These are phyloP conservation scores for Accipiter cooperii DNA, from an alignment of 2,113 vertebrate genomes.

Conservation along the genomic window DNA sequence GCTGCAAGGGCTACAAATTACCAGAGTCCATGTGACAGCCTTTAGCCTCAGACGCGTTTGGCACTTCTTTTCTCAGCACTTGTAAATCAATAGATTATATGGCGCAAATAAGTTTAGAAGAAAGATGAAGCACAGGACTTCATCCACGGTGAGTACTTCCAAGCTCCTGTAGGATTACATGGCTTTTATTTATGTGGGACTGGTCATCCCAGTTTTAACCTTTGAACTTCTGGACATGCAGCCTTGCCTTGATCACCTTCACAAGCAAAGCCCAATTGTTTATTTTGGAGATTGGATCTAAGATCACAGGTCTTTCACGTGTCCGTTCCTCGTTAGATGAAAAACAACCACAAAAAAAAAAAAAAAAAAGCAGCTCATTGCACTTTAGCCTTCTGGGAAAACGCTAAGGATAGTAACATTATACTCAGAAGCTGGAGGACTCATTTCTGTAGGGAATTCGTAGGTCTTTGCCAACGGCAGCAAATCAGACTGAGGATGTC, in stretches of 20 bases:
- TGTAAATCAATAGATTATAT: conserved; percentile 14
- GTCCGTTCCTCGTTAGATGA: neutral
- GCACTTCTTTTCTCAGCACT: neutral
- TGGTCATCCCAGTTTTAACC: neutral
- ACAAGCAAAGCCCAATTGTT: neutral
- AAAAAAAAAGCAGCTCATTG: neutral
- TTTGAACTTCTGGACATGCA: neutral
- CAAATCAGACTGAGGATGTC: conserved; percentile 2
- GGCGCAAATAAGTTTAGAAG: neutral
- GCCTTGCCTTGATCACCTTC: neutral
- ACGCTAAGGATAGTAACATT: conserved; percentile 33
- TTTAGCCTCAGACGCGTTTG: neutral
- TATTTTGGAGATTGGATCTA: neutral
- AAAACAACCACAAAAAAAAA: neutral
- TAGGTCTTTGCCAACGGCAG: neutral
- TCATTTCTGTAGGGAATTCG: neutral
- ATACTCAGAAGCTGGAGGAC: neutral
- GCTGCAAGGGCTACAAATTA: neutral
- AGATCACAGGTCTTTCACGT: neutral
- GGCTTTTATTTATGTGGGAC: conserved; percentile 24
- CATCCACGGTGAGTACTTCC: neutral
- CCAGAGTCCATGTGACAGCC: neutral
- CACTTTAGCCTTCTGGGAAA: conserved; percentile 8
- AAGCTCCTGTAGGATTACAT: neutral
- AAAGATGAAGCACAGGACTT: conserved; percentile 6